Conservation (phyloP, 2,113 vertebrate genomes). For the Serilophus lunatus region DNA sequence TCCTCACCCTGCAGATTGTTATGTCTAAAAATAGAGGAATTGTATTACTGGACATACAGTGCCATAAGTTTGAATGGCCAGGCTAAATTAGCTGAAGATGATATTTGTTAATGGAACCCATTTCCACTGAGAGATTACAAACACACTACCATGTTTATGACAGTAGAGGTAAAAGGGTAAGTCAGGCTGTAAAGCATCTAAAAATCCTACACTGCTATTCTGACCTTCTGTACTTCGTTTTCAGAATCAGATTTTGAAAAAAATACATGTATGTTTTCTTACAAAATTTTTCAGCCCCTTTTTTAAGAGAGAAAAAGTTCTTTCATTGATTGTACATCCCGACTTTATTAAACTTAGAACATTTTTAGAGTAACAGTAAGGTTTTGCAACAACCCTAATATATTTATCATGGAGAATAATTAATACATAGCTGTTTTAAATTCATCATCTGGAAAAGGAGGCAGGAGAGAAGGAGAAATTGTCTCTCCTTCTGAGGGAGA, state of each 20-base stretch:
- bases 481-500: not conserved
- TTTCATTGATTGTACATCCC: not conserved
- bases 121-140: not conserved
- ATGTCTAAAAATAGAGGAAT: not conserved
- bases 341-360: not conserved
- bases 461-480: not conserved
- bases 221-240: not conserved
- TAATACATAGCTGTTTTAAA: not conserved
- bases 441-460: not conserved
- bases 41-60: not conserved
- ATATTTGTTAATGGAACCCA: not conserved
- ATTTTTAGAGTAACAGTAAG: not conserved
- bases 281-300: rapidly evolving
- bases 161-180: not conserved
- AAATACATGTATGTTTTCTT: not conserved
- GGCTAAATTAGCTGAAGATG: not conserved
- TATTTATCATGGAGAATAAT: not conserved
- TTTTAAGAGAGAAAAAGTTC: not conserved
- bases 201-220: not conserved
- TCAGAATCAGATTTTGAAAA: not conserved
- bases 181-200: not conserved
- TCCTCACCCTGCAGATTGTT: not conserved
- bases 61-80: not conserved
- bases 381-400: not conserved
- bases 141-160: not conserved